Conservation (phyloP, 2,113 vertebrate genomes). For the Gasterosteus aculeatus region DNA sequence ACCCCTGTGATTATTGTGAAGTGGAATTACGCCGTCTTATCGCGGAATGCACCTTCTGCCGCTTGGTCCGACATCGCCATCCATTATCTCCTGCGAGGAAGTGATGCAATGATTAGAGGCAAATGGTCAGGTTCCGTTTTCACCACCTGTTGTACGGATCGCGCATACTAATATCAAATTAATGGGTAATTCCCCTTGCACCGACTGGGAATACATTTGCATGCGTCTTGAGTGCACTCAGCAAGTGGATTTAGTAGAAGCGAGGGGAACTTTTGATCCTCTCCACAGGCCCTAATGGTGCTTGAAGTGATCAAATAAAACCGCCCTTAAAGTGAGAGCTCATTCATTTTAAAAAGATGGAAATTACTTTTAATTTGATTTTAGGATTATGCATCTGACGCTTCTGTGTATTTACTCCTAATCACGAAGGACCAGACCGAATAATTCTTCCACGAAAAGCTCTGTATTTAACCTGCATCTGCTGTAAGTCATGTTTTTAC, state of each 20-base stretch:
- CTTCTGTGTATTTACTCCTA: constrained; percentile 24
- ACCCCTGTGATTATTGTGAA: constrained; percentile 66
- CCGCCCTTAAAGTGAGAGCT: constrained; percentile 30
- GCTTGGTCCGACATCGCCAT: constrained; percentile 10
- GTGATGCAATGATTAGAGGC: constrained; percentile 42
- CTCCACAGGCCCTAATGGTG: constrained; percentile 29
- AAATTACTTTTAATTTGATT: constrained; percentile 52
- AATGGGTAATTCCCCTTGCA: background rate
- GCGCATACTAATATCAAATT: constrained; percentile 24
- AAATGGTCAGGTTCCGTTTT: constrained; percentile 36
- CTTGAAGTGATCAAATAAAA: constrained; percentile 47
- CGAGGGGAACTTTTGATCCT: constrained; percentile 49
- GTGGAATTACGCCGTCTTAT: constrained; percentile 60
- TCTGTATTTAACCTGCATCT: background rate
- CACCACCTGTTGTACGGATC: constrained; percentile 23
- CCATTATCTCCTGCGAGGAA: constrained; percentile 3
- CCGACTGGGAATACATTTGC: constrained; percentile 22
- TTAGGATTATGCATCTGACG: constrained; percentile 15
- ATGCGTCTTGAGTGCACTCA: constrained; percentile 35
- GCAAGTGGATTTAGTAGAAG: constrained; percentile 26
- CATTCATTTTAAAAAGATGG: constrained; percentile 37
- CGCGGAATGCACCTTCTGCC: constrained; percentile 38
- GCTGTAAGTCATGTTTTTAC: background rate
- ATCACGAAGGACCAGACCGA: constrained; percentile 1
- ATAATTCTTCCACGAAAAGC: background rate